phyloP scores from a whole-genome alignment of 2,797 vertebrate genomes.

The Spinus pinus region DNA sequence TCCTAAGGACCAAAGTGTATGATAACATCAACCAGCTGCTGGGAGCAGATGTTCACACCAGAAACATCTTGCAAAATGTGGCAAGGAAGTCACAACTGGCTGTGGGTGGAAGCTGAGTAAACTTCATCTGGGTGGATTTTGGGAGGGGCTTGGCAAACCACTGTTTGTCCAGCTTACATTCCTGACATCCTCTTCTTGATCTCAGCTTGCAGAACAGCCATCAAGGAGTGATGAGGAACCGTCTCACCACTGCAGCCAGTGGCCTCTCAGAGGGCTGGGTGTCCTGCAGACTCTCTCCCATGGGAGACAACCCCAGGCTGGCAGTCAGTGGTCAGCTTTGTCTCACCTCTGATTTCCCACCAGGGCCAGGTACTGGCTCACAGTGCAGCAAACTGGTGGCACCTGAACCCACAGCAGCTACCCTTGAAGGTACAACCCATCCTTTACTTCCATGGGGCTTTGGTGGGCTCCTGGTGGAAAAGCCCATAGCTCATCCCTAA shows the following conservation, averaged over 20 bases:
- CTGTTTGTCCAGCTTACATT: fast-evolving
- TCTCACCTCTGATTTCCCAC: not conserved
- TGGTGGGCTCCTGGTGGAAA: not conserved
- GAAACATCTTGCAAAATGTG: not conserved
- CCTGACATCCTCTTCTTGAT: not conserved
- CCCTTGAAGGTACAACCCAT: not conserved
- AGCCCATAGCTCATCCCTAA: not conserved
- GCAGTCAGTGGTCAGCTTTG: not conserved
- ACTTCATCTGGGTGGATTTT: not conserved
- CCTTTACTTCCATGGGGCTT: not conserved
- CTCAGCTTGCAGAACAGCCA: fast-evolving
- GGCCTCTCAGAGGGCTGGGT: not conserved
- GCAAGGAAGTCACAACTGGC: not conserved
- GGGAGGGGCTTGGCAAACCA: not conserved
- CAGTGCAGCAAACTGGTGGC: not conserved
- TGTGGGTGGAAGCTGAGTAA: not conserved
- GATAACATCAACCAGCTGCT: not conserved
- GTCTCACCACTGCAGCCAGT: fast-evolving
- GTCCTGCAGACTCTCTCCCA: not conserved
- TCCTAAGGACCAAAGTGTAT: not conserved
- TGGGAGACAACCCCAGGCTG: not conserved
- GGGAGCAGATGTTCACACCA: not conserved
- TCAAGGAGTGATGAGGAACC: fast-evolving
- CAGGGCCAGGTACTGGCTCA: not conserved
- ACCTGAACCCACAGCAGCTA: fast-evolving